Evolutionary conservation across 2,113 vertebrate species (phyloP).

Genomic region (Dicrurus megarhynchus): DNA sequence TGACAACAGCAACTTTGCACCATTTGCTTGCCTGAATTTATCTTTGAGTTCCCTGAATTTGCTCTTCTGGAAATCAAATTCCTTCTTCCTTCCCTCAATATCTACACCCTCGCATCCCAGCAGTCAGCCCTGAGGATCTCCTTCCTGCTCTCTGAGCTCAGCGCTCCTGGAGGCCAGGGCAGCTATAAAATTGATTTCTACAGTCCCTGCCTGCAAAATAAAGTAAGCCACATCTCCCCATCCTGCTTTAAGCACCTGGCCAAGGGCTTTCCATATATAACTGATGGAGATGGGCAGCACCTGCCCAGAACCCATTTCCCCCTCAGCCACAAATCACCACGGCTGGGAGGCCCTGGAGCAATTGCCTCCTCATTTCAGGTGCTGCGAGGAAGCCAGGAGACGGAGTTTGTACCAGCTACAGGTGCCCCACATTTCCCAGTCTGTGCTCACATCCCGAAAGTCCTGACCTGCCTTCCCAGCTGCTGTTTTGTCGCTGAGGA

Average conservation of each 20-base stretch:
- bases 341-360: neutral
- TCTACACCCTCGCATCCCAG: neutral
- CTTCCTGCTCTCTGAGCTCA: neutral
- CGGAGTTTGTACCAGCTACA: neutral
- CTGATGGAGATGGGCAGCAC: neutral
- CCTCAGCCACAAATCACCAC: neutral
- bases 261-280: neutral
- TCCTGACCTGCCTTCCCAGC: neutral
- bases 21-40: neutral
- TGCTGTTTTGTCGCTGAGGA: neutral
- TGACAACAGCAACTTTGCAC: neutral
- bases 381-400: neutral
- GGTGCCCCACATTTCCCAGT: neutral
- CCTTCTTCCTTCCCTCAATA: neutral
- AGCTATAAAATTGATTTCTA: neutral
- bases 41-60: neutral
- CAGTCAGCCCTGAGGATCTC: neutral
- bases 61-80: neutral
- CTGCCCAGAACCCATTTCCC: neutral
- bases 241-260: neutral
- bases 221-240: neutral
- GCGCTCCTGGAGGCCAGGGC: neutral
- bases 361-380: neutral
- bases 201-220: neutral
- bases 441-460: neutral